A percentile compares a stretch with the other conserved stretches of the same genome.
Conservation (phyloP, 2,113 vertebrate species). For the Xenus cinereus region DNA sequence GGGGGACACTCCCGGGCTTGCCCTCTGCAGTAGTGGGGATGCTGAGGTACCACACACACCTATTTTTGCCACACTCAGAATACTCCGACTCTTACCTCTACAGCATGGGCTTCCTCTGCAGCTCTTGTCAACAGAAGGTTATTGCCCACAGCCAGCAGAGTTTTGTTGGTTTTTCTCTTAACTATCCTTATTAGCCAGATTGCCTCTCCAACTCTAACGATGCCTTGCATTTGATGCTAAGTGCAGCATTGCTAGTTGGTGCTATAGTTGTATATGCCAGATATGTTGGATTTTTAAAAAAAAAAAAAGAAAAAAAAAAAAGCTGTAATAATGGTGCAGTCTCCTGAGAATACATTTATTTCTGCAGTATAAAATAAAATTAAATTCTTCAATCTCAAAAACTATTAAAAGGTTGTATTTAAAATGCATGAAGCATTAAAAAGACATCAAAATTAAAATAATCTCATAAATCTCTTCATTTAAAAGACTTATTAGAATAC, state of each 20-base stretch:
- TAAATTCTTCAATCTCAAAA: slow-evolving; percentile 81
- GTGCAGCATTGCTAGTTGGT: not conserved
- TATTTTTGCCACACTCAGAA: not conserved
- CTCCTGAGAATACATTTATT: slow-evolving; percentile 86
- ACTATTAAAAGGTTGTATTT: slow-evolving; percentile 84
- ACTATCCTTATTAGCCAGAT: not conserved
- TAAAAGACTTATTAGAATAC: slow-evolving; percentile 83
- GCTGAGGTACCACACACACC: not conserved
- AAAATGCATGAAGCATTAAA: slow-evolving; percentile 87
- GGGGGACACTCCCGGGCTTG: not conserved
- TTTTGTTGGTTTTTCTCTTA: not conserved
- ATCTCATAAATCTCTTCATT: slow-evolving; percentile 85
- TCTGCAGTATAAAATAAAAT: slow-evolving; percentile 80
- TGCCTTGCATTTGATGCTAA: not conserved
- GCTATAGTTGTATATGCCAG: not conserved
- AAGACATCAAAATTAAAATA: slow-evolving; percentile 86
- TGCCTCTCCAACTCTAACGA: not conserved
- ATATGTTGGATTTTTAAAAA: slow-evolving; percentile 3
- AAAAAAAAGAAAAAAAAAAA: slow-evolving; percentile 40
- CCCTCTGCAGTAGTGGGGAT: not conserved
- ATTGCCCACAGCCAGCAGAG: not conserved
- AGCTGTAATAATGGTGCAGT: slow-evolving; percentile 81
- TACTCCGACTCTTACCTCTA: not conserved
- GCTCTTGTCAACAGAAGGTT: not conserved
- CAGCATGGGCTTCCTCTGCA: not conserved